Percentiles rank a stretch among this genome's conserved stretches.
Evolutionary conservation across 1,140 invertebrate species (phyloP).

Genomic region (Drosophila murphyi): DNA sequence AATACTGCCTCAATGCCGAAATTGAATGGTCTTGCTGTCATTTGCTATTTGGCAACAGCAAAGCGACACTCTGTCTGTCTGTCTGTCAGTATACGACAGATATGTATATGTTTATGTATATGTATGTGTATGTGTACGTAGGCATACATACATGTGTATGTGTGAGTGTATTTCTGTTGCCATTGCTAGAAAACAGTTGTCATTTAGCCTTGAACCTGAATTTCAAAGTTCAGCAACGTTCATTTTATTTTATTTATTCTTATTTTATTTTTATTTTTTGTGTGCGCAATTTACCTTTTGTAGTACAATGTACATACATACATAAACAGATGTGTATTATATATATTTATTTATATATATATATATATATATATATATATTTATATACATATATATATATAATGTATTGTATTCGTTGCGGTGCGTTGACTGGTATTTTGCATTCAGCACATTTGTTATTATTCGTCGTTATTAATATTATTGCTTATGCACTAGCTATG

Average conservation of each 20-base stretch:
- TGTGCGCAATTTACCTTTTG: slow-evolving; percentile 59
- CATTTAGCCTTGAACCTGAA: slow-evolving; percentile 78
- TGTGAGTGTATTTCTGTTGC: slow-evolving; percentile 17
- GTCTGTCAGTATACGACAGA: slow-evolving; percentile 6
- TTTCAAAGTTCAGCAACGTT: slow-evolving; percentile 65
- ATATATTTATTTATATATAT: too few species aligned
- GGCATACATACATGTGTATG: not conserved
- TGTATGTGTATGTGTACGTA: slow-evolving; percentile 1
- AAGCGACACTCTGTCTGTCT: slow-evolving; percentile 12
- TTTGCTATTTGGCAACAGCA: slow-evolving; percentile 18
- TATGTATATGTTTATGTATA: not conserved
- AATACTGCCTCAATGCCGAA: not conserved
- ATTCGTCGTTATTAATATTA: slow-evolving; percentile 2
- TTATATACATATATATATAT: not conserved
- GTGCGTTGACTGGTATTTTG: slow-evolving; percentile 36
- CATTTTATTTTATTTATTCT: not conserved
- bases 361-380: not conserved
- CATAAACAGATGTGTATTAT: not conserved
- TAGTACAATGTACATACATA: slow-evolving; percentile 22
- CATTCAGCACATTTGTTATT: slow-evolving; percentile 9
- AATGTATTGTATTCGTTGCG: not conserved
- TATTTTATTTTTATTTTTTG: slow-evolving; percentile 29
- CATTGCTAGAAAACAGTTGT: slow-evolving; percentile 62
- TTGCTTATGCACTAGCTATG: not conserved
- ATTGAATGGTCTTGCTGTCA: slow-evolving; percentile 20